Base-by-base conservation (phyloP, 1,140 invertebrate genomes). In the Brachionus koreanus region DNA sequence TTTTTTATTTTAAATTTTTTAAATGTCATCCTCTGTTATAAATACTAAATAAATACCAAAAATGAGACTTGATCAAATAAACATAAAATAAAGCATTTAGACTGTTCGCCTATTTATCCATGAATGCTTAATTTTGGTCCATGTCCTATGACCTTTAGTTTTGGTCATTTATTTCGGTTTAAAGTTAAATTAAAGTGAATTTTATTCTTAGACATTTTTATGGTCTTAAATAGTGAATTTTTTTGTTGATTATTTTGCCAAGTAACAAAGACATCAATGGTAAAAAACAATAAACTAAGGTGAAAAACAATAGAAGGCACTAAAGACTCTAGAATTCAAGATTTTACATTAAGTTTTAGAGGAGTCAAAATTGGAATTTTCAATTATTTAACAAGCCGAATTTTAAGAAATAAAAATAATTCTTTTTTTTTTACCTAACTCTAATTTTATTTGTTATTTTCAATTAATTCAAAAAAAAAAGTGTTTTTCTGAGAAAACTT, bases 401-500 rank as follows among this genome's bases (percentile, higher is more conserved):
- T 57, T 57, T 57, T 19, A 57, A 57, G 39, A 42, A 42, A 42
- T 42, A 10, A 57, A 19, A 57, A 57, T 19, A 57, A 57, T 57
- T 57, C 9, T 57, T 57, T 57, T 57, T 19, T 57, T 19, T 57
- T 57, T 19, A 57, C 49, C 49, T 57, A 57, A 57, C 49, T 19
- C 19, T 7, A 57, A 23, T 9, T 7, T 57, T 57, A 57, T 57
- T 57, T 57, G 9, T 57, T 25, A 23, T 49, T 57, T 57, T 25
- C 49, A 57, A 57, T 57, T 57, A 57, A 57, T 57, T 57, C 49
- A 57, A 57, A 57, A 29, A 29, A 29, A 29, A 57, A 57, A 57
- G n/a, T 57, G 49, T 57, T 57, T 57, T 57, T 57, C 49, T 57
- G 49, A 57, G 49, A 57, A 57, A 57, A 57, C 49, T 57, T 57